Evolutionary conservation across 2,888 invertebrate species (phyloP).

Genomic region (Arge pagana): DNA sequence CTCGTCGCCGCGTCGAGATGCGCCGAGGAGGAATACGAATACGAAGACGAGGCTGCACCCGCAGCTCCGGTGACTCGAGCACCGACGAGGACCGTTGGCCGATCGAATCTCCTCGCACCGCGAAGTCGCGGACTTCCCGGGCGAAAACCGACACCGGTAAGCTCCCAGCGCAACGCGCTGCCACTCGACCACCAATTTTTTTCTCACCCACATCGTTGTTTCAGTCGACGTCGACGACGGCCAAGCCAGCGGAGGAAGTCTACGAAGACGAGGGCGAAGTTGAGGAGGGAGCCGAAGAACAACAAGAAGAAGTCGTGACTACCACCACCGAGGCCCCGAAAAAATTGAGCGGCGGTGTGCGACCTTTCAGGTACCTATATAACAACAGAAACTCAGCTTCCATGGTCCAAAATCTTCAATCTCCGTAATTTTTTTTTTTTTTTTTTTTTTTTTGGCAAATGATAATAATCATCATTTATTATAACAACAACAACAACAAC

Average conservation of each 20-base stretch:
- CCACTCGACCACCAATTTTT: too few species aligned
- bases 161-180: too few species aligned
- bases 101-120: conserved; percentile 43
- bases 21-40: conserved; percentile 48
- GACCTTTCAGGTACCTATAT: conserved; percentile 75
- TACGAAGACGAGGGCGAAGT: conserved; percentile 59
- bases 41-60: conserved; percentile 45
- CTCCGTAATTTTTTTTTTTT: too few species aligned
- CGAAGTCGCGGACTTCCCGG: conserved; percentile 39
- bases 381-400: too few species aligned
- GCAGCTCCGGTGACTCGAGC: conserved; percentile 41
- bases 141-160: conserved; percentile 39
- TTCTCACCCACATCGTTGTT: too few species aligned
- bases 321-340: conserved; percentile 75
- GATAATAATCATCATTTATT: too few species aligned
- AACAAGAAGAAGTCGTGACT: conserved; percentile 61
- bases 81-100: conserved; percentile 38
- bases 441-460: too few species aligned
- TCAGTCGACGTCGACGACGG: conserved; percentile 44
- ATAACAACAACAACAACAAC: too few species aligned
- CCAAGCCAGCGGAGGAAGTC: conserved; percentile 42
- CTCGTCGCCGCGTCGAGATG: conserved; percentile 41
- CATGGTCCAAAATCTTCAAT: too few species aligned
- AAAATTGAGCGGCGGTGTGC: conserved; percentile 65
- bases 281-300: conserved; percentile 64